Conservation (phyloP, 92 coral and sea anemone species). For the Virgularia gustaviana region DNA sequence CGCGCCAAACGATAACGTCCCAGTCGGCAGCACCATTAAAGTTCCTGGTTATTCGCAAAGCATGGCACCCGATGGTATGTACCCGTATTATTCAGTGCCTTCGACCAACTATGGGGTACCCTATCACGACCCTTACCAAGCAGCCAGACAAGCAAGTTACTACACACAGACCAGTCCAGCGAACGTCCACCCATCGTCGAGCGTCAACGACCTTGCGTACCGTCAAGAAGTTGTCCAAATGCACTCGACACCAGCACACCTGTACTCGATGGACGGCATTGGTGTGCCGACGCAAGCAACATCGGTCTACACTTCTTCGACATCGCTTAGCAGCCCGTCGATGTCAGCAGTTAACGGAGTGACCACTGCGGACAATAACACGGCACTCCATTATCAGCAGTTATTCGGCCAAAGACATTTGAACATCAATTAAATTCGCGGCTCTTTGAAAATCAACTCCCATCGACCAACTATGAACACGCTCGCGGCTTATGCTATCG, state of each 20-base stretch:
- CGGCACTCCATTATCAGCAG: constrained; percentile 31
- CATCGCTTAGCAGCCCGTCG: constrained; percentile 14
- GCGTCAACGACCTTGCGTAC: constrained; percentile 13
- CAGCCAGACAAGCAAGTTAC: constrained; percentile 18
- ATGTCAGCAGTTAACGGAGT: constrained; percentile 17
- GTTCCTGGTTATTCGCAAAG: constrained; percentile 74
- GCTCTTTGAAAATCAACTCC: neutral
- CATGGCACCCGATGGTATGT: constrained; percentile 83
- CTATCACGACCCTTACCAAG: constrained; percentile 36
- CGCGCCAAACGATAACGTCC: constrained; percentile 66
- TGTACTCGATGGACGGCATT: constrained; percentile 19
- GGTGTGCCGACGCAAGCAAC: constrained; percentile 22
- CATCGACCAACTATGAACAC: neutral
- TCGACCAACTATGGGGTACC: constrained; percentile 65
- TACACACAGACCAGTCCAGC: constrained; percentile 18
- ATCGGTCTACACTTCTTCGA: constrained; percentile 24
- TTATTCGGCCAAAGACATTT: constrained; percentile 27
- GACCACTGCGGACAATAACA: constrained; percentile 7
- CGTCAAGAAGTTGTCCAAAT: constrained; percentile 31
- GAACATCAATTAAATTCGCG: constrained; percentile 11
- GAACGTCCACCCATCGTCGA: constrained; percentile 19
- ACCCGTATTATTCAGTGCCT: constrained; percentile 77
- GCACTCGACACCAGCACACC: constrained; percentile 21
- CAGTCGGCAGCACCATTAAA: constrained; percentile 69
- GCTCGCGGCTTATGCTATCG: neutral